Percentiles rank a stretch among this genome's conserved stretches.
These are phyloP conservation scores for Tachysurus fulvidraco DNA, from an alignment of 2,113 vertebrate genomes.

Conservation along the genomic window DNA sequence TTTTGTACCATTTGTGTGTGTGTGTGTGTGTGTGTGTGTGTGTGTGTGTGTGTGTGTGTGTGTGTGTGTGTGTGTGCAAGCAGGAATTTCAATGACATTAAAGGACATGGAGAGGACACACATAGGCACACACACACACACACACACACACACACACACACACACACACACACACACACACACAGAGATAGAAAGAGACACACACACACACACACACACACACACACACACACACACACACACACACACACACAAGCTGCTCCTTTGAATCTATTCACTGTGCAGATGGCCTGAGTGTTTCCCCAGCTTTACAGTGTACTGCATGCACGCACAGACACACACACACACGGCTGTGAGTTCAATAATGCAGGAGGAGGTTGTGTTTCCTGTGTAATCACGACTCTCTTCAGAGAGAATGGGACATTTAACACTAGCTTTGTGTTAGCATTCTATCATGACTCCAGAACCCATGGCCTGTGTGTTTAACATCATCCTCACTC, in stretches of 20 bases:
- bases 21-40: background rate
- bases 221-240: no score
- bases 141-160: conserved; percentile 2
- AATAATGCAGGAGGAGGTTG: conserved; percentile 62
- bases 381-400: conserved; percentile 61
- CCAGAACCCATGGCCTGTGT: background rate
- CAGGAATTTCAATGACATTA: background rate
- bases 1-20: background rate
- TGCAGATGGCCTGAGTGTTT: conserved; percentile 42
- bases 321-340: conserved; percentile 7
- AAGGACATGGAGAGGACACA: background rate
- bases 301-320: background rate
- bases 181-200: no score
- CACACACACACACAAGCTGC: conserved; percentile 9
- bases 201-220: conserved; percentile 1
- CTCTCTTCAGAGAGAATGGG: background rate
- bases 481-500: background rate
- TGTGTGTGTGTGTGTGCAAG: background rate
- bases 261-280: conserved; percentile 40
- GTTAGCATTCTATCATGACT: background rate
- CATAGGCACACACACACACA: background rate
- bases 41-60: background rate
- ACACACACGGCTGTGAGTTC: conserved; percentile 41
- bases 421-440: background rate
- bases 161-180: background rate